Base-by-base conservation (phyloP, 2,888 invertebrate genomes). In the Caenorhabditis zanzibari region DNA sequence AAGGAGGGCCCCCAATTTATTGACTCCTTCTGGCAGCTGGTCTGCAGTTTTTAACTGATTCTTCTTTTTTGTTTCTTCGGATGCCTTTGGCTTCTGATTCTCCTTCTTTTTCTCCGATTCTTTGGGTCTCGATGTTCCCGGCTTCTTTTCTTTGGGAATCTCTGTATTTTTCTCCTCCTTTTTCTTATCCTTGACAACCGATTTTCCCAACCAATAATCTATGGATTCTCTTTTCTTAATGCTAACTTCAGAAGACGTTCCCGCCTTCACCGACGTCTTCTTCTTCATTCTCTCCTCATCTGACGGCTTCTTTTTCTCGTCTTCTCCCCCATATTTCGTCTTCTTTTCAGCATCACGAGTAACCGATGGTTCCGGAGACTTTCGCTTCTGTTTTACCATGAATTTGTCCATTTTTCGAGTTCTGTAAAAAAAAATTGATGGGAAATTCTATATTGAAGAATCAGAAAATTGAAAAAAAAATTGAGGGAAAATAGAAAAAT, bases 361-460 rank as follows among this genome's bases (percentile, higher is more conserved):
- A 10, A 1, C 19, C 6, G 26, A 24, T 44, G 44, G 1, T 2
- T 44, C 12, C n/a, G 63, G 63, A 2, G 44, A 24, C 16, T 63
- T 63, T 7, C 61, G 61, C 22, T 63, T 63, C 3, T 24, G 24
- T 44, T 44, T n/a, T 1, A 28, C 44, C 2, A 63, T n/a, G 44
- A 28, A 63, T 44, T 44, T 63, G 10, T 63, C 63, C 63, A 63
- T 63, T 66, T 44, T 56, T 44, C 32, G 32, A 32, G 32, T 32
- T 32, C 52, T 52, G 52, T 4, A 32, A 32, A 32, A n/a, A n/a
- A n/a, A 49, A 49, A n/a, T 49, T 49, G n/a, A 52, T 22, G 22
- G 24, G 19, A 52, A 52, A 1, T 4, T 7, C 32, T 32, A 7
- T 6, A 32, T 32, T 32, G 7, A 32, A 32, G 32, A 4, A 32